A percentile compares a stretch with the other conserved stretches of the same genome.
Evolutionary conservation across 2,797 vertebrate genomes (phyloP).

Genomic region (Pseudocheirus occidentalis): DNA sequence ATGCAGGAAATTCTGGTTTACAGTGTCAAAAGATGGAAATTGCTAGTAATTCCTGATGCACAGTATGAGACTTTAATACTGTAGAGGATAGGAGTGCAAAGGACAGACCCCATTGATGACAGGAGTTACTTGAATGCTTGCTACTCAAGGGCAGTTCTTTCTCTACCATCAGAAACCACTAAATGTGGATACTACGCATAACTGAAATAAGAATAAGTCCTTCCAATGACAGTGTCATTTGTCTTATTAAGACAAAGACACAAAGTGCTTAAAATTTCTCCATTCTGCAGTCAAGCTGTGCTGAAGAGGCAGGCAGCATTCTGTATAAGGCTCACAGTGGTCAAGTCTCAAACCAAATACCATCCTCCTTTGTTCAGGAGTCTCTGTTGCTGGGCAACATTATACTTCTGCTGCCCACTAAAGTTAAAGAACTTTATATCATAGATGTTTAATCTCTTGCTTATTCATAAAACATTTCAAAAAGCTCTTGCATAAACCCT

Average conservation of each 20-base stretch:
- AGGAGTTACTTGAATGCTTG: not conserved
- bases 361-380: not conserved
- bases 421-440: constrained; percentile 19
- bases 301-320: not conserved
- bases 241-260: not conserved
- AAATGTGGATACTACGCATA: not conserved
- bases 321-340: constrained; percentile 12
- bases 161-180: not conserved
- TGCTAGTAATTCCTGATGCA: not conserved
- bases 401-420: not conserved
- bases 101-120: not conserved
- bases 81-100: not conserved
- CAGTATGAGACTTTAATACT: not conserved
- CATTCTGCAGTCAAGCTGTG: not conserved
- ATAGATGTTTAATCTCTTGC: not conserved
- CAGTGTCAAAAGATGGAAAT: not conserved
- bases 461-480: not conserved
- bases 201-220: not conserved
- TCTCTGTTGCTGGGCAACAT: not conserved
- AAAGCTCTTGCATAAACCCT: not conserved
- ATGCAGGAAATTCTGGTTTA: not conserved
- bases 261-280: not conserved
- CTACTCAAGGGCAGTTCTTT: not conserved
- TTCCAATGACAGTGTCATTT: not conserved
- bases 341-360: not conserved